phyloP scores from a whole-genome alignment of 2,113 vertebrate species.

The Columba livia region DNA sequence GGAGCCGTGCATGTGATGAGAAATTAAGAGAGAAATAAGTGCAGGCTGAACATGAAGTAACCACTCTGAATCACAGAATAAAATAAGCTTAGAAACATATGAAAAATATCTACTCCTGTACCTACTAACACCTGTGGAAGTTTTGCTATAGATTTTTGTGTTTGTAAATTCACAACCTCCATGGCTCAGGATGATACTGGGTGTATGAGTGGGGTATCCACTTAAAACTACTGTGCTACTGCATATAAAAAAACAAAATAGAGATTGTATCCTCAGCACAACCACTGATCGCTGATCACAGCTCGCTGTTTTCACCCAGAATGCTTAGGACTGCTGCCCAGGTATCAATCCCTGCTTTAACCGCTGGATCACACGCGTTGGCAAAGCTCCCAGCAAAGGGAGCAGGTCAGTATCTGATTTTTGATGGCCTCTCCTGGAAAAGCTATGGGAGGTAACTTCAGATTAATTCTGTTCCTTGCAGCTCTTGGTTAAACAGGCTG shows the following conservation, averaged over 20 bases:
- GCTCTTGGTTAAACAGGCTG: slow-evolving; percentile 36
- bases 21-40: not conserved
- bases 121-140: not conserved
- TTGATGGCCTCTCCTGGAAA: slow-evolving; percentile 4
- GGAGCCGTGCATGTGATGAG: not conserved
- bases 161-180: not conserved
- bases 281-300: not conserved
- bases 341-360: not conserved
- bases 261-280: not conserved
- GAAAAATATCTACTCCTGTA: not conserved
- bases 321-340: not conserved
- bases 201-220: not conserved
- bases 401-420: not conserved
- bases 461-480: slow-evolving; percentile 26
- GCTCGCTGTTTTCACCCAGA: not conserved
- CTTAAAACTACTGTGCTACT: not conserved
- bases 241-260: not conserved
- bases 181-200: not conserved
- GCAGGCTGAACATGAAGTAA: not conserved
- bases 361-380: not conserved
- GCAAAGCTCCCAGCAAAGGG: not conserved
- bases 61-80: not conserved
- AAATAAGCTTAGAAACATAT: not conserved
- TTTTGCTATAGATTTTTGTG: not conserved
- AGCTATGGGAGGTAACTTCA: not conserved